Percentiles rank a stretch among this genome's conserved stretches.
Conservation (phyloP, 2,113 vertebrate species). For the Bubalus kerabau region DNA sequence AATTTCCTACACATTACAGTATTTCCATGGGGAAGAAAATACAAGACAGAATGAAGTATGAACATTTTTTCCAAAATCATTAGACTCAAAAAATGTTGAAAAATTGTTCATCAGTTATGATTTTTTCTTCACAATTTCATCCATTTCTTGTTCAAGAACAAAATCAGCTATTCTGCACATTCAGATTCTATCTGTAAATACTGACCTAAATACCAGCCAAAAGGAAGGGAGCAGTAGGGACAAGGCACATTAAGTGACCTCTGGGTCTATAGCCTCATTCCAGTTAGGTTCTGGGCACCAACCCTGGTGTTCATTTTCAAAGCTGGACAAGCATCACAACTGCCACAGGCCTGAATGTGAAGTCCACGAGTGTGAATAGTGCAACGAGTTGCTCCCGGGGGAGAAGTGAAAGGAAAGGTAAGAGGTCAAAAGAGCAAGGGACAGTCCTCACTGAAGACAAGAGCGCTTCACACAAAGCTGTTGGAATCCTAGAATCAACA, state of each 20-base stretch:
- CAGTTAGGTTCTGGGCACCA: background rate
- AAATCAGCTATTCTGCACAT: background rate
- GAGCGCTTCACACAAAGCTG: background rate
- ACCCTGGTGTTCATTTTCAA: background rate
- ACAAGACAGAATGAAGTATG: background rate
- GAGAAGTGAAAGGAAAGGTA: background rate
- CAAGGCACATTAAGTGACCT: background rate
- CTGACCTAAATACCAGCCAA: background rate
- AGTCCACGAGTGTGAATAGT: background rate
- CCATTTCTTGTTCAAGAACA: background rate
- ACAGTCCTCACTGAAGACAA: background rate
- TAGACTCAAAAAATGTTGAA: background rate
- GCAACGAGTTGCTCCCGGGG: background rate
- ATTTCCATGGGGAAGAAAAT: slow-evolving; percentile 26
- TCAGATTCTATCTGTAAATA: background rate
- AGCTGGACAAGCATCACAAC: background rate
- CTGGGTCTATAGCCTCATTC: background rate
- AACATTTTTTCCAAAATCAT: background rate
- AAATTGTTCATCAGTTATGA: background rate
- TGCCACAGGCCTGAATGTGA: background rate
- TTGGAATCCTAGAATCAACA: background rate
- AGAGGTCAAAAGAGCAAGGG: background rate
- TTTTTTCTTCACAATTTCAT: background rate
- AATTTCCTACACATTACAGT: background rate
- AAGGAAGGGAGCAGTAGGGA: background rate